Base-by-base conservation (phyloP, 2,888 invertebrate species). In the Cryptocheilus praepositus region DNA sequence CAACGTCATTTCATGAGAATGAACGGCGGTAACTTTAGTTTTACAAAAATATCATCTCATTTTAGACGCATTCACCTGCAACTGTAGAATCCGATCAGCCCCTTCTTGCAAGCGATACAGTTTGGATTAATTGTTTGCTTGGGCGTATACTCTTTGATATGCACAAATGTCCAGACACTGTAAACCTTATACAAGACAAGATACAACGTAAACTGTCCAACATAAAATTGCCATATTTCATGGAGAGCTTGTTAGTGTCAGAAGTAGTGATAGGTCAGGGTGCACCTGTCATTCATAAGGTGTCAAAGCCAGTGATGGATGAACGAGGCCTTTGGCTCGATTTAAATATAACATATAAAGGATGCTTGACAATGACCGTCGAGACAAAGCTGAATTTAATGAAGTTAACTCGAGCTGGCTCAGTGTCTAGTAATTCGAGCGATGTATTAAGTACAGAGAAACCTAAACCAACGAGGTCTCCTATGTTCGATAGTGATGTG, bases 251-350 rank as follows among this genome's bases (percentile, higher is more conserved):
- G 61, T 89, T 92, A 57, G 92, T 97, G 75, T 93, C 94, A 43
- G 93, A 95, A 83, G 89, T 97, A 78, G 93, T 93, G 53, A 90
- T 96, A 77, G 94, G 95, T 46, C 87, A 89, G 67, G 92, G 92
- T 43, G 91, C 94, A 19, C 95, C 95, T 18, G 87, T 92, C 25
- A 91, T 95, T 75, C 91, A 91, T 74, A 91, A 91, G 57, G 91
- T 92, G 61, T 89, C 91, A 16, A 89, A 91, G 70, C 96, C 97
- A 0, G 88, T 91, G 52, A 89, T 95, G 71, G 95, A 97, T 89
- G 93, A 94, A 76, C 92, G 94, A 83, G 98, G 98, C 45, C 90
- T 97, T 63, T 98, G 98, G 97, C 91, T 96, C 0, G 96, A 97
- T 89, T 90, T 97, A 15, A 94, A 96, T 83, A 89, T 97, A 66